Evolutionary conservation across 2,113 vertebrate genomes (phyloP), one percentile per base, ranked within the genome.

Genomic region (Neotoma lepida): DNA sequence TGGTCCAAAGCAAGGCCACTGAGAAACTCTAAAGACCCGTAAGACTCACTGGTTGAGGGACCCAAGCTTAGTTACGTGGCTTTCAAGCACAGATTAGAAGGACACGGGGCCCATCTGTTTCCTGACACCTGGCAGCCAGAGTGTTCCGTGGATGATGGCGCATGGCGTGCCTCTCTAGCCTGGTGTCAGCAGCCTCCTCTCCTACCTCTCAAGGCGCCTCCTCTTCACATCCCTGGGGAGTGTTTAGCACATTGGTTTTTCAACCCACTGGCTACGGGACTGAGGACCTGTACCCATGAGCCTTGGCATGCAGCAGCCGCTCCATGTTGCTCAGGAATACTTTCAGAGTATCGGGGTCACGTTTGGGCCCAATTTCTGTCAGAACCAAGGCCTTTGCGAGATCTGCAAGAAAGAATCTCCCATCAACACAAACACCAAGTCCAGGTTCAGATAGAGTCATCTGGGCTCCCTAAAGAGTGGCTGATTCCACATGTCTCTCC

Each of bases 321-420:
- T 99, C 98, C 98, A 99, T 98, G 97, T 99, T 99, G 92, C 98
- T 98, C 93, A 99, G 98, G 97, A 99, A 99, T 77, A 99, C 96
- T 90, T 98, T 98, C 98, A 99, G 96, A 56, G 99, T 99, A 33
- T 96, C 98, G 24, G 98, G 98, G 95, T 99, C 99, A 82, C 99
- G 98, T 96, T 98, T 99, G 94, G 99, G 98, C 70, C 99, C 99
- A 13, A 99, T 99, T 97, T 99, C 99, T 44, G 99, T 99, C 96
- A 99, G 98, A 96, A 99, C 98, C 96, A 99, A 98, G 86, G 99
- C 98, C 97, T 99, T 99, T 84, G 98, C 98, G 86, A 99, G 98
- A 97, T 99, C 99, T 99, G 97, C 87, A 96, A 98, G 41, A 94
- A 54, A 98, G 95, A 70, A 88, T 9, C 12, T 30, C 74, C 76